Evolutionary conservation across 1,140 invertebrate genomes (phyloP), one percentile per base, ranked within the genome.

Genomic region (Trachymyrmex septentrionalis): DNA sequence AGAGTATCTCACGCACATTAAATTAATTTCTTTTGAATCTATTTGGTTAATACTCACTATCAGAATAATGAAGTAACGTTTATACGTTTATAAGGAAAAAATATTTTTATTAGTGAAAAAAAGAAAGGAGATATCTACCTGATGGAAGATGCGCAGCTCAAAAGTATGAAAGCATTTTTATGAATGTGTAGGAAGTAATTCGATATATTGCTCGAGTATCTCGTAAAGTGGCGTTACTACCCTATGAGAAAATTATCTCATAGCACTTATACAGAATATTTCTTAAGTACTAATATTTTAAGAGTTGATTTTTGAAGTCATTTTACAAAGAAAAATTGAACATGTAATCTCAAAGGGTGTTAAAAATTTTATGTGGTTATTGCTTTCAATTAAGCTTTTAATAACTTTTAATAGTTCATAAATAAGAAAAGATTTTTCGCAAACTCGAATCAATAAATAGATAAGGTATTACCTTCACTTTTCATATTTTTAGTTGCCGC

Each of bases 101-200:
- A 59, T 81, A 81, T 81, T 71, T 81, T 81, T 81, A 71, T 81
- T 81, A 71, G 57, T 6, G 30, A 57, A n/a, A 19, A 44, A 7
- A 44, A 24, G 9, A 19, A 9, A 44, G 19, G 5, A 67, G 10
- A 44, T 38, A 5, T n/a, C 19, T 38, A 50, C 12, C 24, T 10
- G 21, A 57, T 57, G 64, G 48, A 38, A 44, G 78, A 34, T 61
- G n/a, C 66, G 21, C 48, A 38, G 48, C 48, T 19, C 19, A 27
- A 69, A 38, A 34, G 64, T 81, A 66, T 66, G 61, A 66, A 27
- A 44, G 34, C 16, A 57, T 21, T 81, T 81, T 81, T 81, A 57
- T 3, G 53, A 81, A 71, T 71, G 30, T 59, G 66, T 24, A 63
- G 38, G 10, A 71, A 57, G 55, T 59, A 27, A 81, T 71, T 57